These are phyloP conservation scores for Thunnus albacares DNA, from an alignment of 2,797 vertebrate genomes.

Conservation along the genomic window DNA sequence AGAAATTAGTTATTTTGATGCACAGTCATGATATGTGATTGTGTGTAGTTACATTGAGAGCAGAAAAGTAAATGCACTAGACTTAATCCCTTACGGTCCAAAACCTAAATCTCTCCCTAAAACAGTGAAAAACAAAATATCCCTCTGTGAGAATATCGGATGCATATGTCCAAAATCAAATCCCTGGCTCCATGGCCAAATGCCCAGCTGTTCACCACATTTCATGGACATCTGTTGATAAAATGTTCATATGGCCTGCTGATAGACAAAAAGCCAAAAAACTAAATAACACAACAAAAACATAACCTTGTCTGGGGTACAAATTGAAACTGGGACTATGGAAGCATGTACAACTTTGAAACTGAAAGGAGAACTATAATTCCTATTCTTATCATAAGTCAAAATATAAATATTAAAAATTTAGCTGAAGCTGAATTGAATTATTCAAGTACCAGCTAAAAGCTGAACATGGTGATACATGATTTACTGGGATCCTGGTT, in stretches of 20 bases:
- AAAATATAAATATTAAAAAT: not conserved
- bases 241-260: constrained; percentile 39
- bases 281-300: constrained; percentile 26
- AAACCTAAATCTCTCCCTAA: constrained; percentile 25
- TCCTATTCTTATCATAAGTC: not conserved
- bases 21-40: not conserved
- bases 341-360: not conserved
- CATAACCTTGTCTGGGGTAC: constrained; percentile 16
- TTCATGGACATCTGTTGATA: constrained; percentile 52
- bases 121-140: constrained; percentile 30
- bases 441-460: not conserved
- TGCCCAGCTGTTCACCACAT: constrained; percentile 37
- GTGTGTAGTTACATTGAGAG: not conserved
- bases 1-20: not conserved
- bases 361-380: constrained; percentile 1
- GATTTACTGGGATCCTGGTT: constrained; percentile 7
- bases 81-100: constrained; percentile 24
- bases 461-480: not conserved
- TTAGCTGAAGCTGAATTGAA: not conserved
- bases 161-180: constrained; percentile 50
- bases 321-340: constrained; percentile 9
- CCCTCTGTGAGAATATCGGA: constrained; percentile 36
- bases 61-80: not conserved
- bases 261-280: constrained; percentile 37
- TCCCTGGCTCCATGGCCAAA: constrained; percentile 30